These are phyloP conservation scores for Alloplasta piceator DNA, from an alignment of 2,888 invertebrate species.

Conservation along the genomic window DNA sequence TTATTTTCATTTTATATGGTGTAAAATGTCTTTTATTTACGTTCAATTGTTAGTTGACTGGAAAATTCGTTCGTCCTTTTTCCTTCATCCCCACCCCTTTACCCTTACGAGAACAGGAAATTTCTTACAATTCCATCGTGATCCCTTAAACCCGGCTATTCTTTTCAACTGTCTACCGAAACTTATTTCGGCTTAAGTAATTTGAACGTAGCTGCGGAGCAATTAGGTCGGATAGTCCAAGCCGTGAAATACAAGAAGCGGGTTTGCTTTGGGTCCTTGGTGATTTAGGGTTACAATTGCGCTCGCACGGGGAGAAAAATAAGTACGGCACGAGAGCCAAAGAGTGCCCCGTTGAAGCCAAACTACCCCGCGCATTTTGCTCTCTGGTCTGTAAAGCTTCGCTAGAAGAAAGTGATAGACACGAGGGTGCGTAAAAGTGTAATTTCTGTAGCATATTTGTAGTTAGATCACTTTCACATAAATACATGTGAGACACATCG, in stretches of 20 bases:
- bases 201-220: conserved; percentile 81
- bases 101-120: conserved; percentile 22
- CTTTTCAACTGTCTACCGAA: conserved; percentile 80
- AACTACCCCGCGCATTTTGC: neutral
- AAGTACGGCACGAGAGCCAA: conserved; percentile 66
- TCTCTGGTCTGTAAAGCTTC: conserved; percentile 24
- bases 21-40: too few relatives aligned
- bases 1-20: too few relatives aligned
- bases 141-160: conserved; percentile 70
- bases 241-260: conserved; percentile 65
- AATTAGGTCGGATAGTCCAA: conserved; percentile 79
- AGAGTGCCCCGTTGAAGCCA: neutral
- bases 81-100: neutral
- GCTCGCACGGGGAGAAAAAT: conserved; percentile 76
- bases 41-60: too few relatives aligned
- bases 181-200: conserved; percentile 82
- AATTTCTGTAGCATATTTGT: too few relatives aligned
- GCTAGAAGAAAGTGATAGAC: conserved; percentile 59
- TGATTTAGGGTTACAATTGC: conserved; percentile 80
- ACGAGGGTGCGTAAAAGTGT: conserved; percentile 34
- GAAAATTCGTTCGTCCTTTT: neutral
- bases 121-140: conserved; percentile 69
- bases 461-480: too few relatives aligned
- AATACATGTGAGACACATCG: too few relatives aligned
- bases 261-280: conserved; percentile 72